Evolutionary conservation across 30 jellyfish, hydroid and myxozoan genomes (phyloP), one percentile per base, ranked within the genome.

Genomic region (Aurelia sp.): DNA sequence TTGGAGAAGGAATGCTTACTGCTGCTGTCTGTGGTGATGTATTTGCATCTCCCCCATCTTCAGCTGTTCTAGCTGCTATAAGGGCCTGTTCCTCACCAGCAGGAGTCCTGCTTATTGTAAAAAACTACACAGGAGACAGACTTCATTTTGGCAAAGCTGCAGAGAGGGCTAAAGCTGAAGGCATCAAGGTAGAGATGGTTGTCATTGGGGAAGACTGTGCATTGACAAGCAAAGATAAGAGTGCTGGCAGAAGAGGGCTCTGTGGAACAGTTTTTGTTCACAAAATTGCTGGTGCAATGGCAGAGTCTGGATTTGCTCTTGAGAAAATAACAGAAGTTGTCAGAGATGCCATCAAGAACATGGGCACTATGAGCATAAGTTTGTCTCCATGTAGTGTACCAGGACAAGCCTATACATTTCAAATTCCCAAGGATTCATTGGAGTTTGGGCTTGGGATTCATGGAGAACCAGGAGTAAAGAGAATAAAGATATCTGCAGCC

Each of bases 391-490:
- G 99, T 86, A 91, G 98, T 60, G 76, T 96, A 13, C 99, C 99
- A 51, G 99, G 99, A 57, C 95, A 96, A 80, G 92, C 96, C 22
- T 67, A 96, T 41, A 90, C 95, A 38, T 96, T 96, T 70, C 76
- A 66, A n/a, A 86, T 96, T 55, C 91, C 93, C 19, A 75, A 76
- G 9, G 96, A 91, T 83, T 88, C 62, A n/a, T 91, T 87, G 24
- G 99, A 96, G 63, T 96, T 96, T 91, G 99, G 99, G 30, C 91
- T 96, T 47, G 99, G 99, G 11, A 95, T 95, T 30, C 99, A 95
- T 76, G 99, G 99, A 20, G 99, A 95, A 61, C 89, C 99, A 8
- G 99, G 99, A 19, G 93, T 89, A n/a, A 85, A 74, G 76, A 86
- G 76, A 85, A 81, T 95, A 44, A 77, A 82, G 85, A 63, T 93